Evolutionary conservation across 2,888 invertebrate genomes (phyloP), one percentile per base, ranked within the genome.

Genomic region (Eilema griseolum): DNA sequence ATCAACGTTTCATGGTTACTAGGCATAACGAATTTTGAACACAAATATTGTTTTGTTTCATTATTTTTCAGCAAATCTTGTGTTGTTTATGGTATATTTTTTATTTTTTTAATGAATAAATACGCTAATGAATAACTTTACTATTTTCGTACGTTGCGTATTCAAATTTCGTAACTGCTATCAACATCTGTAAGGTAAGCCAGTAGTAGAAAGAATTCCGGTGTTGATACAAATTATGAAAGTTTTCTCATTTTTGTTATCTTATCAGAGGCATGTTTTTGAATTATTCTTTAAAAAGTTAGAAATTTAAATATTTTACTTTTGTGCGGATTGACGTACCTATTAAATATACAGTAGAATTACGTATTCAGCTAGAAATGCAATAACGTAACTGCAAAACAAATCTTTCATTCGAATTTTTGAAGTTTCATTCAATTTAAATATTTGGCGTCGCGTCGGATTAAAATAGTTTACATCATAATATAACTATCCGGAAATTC

Each of bases 41-140:
- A 52, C 52, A n/a, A n/a, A 52, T 52, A n/a, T 52, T 52, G n/a
- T 52, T 52, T 52, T n/a, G 52, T 52, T 52, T 46, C 7, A 46
- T 20, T 46, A 46, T 46, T 46, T 46, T 46, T 46, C 5, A 46
- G 46, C n/a, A n/a, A 52, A 52, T 52, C 10, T 52, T n/a, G n/a
- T n/a, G n/a, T 52, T 52, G 52, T 52, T 52, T 52, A 52, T 52
- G 52, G 52, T 52, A 52, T 52, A 52, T 52, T 52, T n/a, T 52
- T 52, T 52, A 20, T 52, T 52, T 41, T 52, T 52, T 52, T 52
- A 52, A n/a, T 52, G 52, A 52, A 52, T n/a, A 52, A 52, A 52
- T 52, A n/a, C n/a, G n/a, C 52, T 52, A 8, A 10, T 52, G 52
- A 52, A 52, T 52, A 33, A 26, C 61, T 70, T 61, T 52, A n/a